Evolutionary conservation across 1,140 invertebrate genomes (phyloP).

Genomic region (Charaxes varanes): DNA sequence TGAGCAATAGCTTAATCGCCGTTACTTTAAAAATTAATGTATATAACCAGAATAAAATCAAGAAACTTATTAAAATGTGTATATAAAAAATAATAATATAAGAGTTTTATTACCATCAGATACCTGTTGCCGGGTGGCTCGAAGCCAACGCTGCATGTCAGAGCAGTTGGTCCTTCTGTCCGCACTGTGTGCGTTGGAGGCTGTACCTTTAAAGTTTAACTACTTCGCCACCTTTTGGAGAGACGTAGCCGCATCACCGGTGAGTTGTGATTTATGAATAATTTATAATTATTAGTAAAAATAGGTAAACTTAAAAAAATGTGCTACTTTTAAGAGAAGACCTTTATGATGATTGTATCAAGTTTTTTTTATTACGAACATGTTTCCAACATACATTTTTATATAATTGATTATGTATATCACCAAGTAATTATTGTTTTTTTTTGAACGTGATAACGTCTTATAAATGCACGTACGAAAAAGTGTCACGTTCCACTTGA

Average conservation of each 20-base stretch:
- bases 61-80: too few species aligned
- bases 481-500: too few species aligned
- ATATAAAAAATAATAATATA: neutral
- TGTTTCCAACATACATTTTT: neutral
- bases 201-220: conserved; percentile 85
- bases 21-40: too few species aligned
- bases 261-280: conserved; percentile 57
- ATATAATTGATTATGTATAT: neutral
- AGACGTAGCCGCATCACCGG: conserved; percentile 85
- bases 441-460: too few species aligned
- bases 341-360: too few species aligned
- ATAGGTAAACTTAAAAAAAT: too few species aligned
- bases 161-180: conserved; percentile 86
- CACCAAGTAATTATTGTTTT: neutral
- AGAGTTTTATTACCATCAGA: conserved; percentile 75
- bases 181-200: conserved; percentile 91
- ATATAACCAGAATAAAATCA: too few species aligned
- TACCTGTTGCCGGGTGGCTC: conserved; percentile 90
- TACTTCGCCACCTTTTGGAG: conserved; percentile 91
- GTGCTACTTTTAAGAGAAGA: too few species aligned
- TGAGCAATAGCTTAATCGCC: too few species aligned
- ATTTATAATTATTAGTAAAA: too few species aligned
- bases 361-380: neutral
- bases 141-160: conserved; percentile 86
- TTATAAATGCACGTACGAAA: too few species aligned